A percentile compares a stretch with the other conserved stretches of the same genome.
Evolutionary conservation across 1,140 invertebrate genomes (phyloP).

Genomic region (Diorhabda elongata): DNA sequence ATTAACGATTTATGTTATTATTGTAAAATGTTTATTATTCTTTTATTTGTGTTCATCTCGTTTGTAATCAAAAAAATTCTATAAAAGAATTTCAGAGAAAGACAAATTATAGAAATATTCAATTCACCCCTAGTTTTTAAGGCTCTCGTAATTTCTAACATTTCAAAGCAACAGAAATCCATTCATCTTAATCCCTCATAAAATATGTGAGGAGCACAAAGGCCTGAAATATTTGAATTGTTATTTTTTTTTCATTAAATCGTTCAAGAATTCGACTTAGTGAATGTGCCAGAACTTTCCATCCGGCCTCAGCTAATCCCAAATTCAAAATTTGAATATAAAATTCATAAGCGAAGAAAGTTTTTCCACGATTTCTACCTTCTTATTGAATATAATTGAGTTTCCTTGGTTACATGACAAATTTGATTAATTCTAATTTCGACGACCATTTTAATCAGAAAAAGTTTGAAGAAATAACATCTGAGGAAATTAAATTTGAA

Average conservation of each 20-base stretch:
- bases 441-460: neutral
- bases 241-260: neutral
- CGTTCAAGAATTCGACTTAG: neutral
- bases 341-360: neutral
- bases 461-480: neutral
- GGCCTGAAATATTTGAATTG: neutral
- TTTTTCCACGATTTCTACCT: neutral
- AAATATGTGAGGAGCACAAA: too few relatives aligned
- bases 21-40: too few relatives aligned
- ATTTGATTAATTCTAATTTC: slow-evolving; percentile 3
- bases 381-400: slow-evolving; percentile 1
- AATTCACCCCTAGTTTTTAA: too few relatives aligned
- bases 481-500: neutral
- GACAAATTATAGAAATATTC: too few relatives aligned
- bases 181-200: too few relatives aligned
- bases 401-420: slow-evolving; percentile 2
- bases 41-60: too few relatives aligned
- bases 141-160: too few relatives aligned
- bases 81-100: too few relatives aligned
- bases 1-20: too few relatives aligned
- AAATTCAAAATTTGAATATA: slow-evolving; percentile 1
- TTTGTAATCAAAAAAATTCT: too few relatives aligned
- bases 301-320: neutral
- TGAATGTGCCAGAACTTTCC: neutral
- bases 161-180: too few relatives aligned